phyloP scores from a whole-genome alignment of 2,888 invertebrate species.

The Anaspis maculata region DNA sequence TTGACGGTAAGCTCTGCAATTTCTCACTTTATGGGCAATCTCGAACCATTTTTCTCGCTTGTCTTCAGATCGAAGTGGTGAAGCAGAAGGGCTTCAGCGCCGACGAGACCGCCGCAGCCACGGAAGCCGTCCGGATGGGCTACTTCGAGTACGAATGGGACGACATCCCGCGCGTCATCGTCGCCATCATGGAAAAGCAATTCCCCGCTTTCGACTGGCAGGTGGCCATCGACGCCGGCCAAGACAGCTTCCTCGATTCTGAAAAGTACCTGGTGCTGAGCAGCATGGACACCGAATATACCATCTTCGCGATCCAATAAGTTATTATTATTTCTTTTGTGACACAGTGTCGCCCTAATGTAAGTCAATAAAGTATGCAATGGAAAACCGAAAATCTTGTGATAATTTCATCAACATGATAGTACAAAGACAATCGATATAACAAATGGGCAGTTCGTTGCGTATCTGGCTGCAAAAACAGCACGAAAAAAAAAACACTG shows the following conservation, averaged over 20 bases:
- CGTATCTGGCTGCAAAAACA: no score
- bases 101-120: neutral
- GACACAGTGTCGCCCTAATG: no score
- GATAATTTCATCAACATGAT: no score
- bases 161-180: neutral
- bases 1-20: slow-evolving; percentile 3
- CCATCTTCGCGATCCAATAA: slow-evolving; percentile 2
- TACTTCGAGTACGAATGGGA: slow-evolving; percentile 3
- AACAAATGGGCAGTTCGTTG: no score
- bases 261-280: slow-evolving; percentile 1
- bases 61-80: slow-evolving; percentile 1
- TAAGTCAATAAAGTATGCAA: no score
- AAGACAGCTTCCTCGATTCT: slow-evolving; percentile 3
- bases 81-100: slow-evolving; percentile 2
- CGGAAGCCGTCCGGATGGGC: slow-evolving; percentile 2
- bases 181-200: neutral
- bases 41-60: neutral
- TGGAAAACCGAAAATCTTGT: no score
- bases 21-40: neutral
- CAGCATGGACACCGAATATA: neutral
- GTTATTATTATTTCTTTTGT: no score
- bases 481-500: no score
- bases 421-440: no score
- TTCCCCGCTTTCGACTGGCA: slow-evolving; percentile 5
- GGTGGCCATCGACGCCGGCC: neutral